phyloP scores from a whole-genome alignment of 2,113 vertebrate species.

The Mustela lutreola region DNA sequence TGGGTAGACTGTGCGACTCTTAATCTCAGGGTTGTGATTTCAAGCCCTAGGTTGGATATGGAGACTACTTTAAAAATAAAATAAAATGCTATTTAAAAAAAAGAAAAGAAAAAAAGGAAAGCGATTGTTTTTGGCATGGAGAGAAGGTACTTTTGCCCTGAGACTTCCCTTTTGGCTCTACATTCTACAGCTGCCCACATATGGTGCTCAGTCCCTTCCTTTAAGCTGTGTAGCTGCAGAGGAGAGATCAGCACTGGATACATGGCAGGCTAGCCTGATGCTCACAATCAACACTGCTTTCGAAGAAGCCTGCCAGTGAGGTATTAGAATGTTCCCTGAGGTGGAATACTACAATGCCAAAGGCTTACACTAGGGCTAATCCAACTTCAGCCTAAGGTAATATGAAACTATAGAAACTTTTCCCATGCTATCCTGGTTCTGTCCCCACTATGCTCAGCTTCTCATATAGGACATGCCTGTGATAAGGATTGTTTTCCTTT shows the following conservation, averaged over 20 bases:
- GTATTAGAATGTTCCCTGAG: neutral
- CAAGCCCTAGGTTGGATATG: neutral
- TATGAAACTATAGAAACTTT: neutral
- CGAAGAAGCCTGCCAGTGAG: neutral
- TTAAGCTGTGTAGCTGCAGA: conserved; percentile 5
- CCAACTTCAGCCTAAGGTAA: neutral
- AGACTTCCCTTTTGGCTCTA: neutral
- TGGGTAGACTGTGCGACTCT: neutral
- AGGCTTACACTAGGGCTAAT: neutral
- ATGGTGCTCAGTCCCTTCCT: conserved; percentile 17
- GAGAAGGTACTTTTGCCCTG: neutral
- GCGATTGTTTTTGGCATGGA: neutral
- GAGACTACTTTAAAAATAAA: neutral
- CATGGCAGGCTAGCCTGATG: conserved; percentile 43
- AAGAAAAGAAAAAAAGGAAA: neutral
- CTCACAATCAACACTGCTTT: conserved; percentile 63
- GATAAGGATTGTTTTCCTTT: neutral
- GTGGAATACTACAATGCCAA: neutral
- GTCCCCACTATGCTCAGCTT: neutral
- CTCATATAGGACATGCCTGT: neutral
- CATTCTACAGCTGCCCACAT: neutral
- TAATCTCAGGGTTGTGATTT: neutral
- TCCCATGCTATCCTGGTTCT: neutral
- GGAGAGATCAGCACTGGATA: conserved; percentile 5
- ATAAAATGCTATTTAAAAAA: neutral